A percentile compares a stretch with the other conserved stretches of the same genome.
Evolutionary conservation across 1,140 invertebrate species (phyloP).

Genomic region (Metopolophium dirhodum): DNA sequence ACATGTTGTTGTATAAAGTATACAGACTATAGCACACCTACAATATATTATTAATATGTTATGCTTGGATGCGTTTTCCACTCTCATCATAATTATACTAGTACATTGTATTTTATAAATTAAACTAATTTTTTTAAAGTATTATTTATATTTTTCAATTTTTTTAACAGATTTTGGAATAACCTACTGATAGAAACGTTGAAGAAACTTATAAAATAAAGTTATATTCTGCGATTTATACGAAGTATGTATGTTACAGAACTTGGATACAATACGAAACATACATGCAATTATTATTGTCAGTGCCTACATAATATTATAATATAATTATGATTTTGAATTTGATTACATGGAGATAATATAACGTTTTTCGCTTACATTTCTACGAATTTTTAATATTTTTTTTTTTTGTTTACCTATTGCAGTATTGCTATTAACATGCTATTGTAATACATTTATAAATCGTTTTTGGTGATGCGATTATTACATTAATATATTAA

Average conservation of each 20-base stretch:
- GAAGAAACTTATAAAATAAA: not conserved
- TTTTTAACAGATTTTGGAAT: not conserved
- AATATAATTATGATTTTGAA: not conserved
- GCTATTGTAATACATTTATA: not conserved
- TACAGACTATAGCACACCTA: not conserved
- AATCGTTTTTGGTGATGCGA: not conserved
- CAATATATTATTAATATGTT: not conserved
- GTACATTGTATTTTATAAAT: not conserved
- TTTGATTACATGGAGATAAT: not conserved
- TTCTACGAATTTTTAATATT: not conserved
- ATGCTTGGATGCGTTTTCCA: not conserved
- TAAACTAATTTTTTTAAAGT: not conserved
- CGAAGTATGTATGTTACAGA: too few relatives aligned
- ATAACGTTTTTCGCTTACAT: not conserved
- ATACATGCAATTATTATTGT: too few relatives aligned
- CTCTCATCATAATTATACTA: not conserved
- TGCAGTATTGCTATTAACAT: not conserved
- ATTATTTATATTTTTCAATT: not conserved
- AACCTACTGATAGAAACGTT: not conserved
- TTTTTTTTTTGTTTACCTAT: not conserved
- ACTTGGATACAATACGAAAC: too few relatives aligned
- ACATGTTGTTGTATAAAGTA: not conserved
- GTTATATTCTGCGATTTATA: not conserved
- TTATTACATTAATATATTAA: not conserved
- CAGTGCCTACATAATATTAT: not conserved